Conservation (phyloP, 2,888 invertebrate genomes). For the Cancer borealis region DNA sequence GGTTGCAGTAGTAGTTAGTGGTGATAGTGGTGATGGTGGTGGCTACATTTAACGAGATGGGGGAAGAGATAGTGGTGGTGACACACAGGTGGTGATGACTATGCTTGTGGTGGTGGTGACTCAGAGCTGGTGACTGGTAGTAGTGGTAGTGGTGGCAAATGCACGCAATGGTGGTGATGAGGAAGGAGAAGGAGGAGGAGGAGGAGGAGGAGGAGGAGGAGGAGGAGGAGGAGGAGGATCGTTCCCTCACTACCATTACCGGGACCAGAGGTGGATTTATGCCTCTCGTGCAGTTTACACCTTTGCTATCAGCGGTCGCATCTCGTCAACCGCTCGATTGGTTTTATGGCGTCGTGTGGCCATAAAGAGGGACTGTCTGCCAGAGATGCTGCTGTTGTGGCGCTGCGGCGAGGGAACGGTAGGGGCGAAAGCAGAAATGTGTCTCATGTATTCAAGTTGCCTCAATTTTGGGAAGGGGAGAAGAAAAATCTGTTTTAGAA, state of each 20-base stretch:
- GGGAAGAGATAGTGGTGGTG: background rate
- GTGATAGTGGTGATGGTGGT: background rate
- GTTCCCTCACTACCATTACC: background rate
- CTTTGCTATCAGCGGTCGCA: conserved; percentile 28
- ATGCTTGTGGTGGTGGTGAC: background rate
- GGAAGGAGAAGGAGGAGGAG: background rate
- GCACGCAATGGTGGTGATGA: background rate
- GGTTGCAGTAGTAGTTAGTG: background rate
- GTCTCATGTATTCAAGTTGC: background rate
- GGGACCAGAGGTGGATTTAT: background rate
- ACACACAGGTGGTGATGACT: background rate
- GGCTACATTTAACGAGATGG: background rate
- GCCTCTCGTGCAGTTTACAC: conserved; percentile 17
- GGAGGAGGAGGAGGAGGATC: background rate
- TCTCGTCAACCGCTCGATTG: conserved; percentile 37
- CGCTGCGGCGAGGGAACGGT: background rate
- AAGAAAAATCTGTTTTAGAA: background rate
- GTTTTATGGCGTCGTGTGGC: conserved; percentile 40
- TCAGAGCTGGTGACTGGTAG: background rate
- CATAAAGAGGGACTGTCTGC: conserved; percentile 1
- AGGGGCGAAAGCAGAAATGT: background rate
- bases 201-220: background rate
- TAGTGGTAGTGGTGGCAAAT: background rate
- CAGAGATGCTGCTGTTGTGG: background rate
- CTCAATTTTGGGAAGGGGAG: background rate